A percentile compares a stretch with the other conserved stretches of the same genome.
These are phyloP conservation scores for Phengaris arion DNA, from an alignment of 2,888 invertebrate species.

Conservation along the genomic window DNA sequence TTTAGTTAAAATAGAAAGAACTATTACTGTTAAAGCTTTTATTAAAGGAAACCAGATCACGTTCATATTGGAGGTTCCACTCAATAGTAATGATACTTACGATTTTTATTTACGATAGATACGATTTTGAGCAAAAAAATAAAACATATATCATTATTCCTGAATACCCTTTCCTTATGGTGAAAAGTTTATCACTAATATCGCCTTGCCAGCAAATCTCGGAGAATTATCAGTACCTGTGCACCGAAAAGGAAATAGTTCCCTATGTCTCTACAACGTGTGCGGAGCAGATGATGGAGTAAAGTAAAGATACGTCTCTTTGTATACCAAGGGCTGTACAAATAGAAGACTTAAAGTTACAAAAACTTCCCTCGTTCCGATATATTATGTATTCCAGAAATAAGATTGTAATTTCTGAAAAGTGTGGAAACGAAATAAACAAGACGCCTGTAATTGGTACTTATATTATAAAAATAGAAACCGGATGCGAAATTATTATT, in stretches of 20 bases:
- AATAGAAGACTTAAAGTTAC: slow-evolving; percentile 31
- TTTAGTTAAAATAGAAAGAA: too few species aligned
- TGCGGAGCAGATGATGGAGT: slow-evolving; percentile 27
- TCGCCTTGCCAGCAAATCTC: slow-evolving; percentile 33
- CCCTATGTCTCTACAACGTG: slow-evolving; percentile 27
- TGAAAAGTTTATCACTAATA: slow-evolving; percentile 36
- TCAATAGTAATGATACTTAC: too few species aligned
- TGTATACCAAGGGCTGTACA: slow-evolving; percentile 19
- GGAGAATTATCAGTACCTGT: slow-evolving; percentile 30
- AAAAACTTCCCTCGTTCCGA: slow-evolving; percentile 8
- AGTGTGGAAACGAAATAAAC: too few species aligned
- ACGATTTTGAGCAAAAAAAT: slow-evolving; percentile 32
- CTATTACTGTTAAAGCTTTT: too few species aligned
- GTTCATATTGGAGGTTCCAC: too few species aligned
- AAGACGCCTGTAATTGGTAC: too few species aligned
- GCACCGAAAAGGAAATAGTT: slow-evolving; percentile 29
- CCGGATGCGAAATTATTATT: too few species aligned
- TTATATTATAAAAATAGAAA: too few species aligned
- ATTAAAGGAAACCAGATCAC: too few species aligned
- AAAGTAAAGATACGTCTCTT: slow-evolving; percentile 21
- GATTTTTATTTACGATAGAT: slow-evolving; percentile 29
- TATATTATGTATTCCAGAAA: too few species aligned
- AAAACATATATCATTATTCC: slow-evolving; percentile 34
- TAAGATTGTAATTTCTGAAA: too few species aligned
- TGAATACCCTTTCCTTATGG: slow-evolving; percentile 38